Percentiles rank a stretch among this genome's conserved stretches.
Conservation (phyloP, 1,140 invertebrate species). For the Megalopta genalis region DNA sequence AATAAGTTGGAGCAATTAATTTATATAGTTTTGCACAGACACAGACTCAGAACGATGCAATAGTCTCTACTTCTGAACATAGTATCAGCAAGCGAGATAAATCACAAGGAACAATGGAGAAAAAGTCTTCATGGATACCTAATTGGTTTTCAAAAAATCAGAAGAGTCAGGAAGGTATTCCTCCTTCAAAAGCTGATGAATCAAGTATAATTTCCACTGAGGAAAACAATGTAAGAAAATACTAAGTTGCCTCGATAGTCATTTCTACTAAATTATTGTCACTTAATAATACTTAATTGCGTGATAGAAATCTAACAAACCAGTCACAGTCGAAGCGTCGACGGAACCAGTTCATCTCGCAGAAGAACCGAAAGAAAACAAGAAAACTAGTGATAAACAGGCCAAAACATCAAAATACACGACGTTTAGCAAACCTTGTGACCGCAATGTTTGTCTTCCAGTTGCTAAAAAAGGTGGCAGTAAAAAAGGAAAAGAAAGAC, state of each 20-base stretch:
- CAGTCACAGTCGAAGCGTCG: background rate
- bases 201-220: too few relatives aligned
- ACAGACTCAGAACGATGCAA: background rate
- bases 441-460: background rate
- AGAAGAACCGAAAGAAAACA: background rate
- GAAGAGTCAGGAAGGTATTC: background rate
- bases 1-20: too few relatives aligned
- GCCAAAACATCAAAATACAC: background rate
- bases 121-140: conserved; percentile 27
- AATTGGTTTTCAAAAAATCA: conserved; percentile 19
- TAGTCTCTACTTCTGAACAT: conserved; percentile 6
- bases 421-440: background rate
- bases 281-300: background rate
- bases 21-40: background rate
- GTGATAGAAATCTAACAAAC: background rate
- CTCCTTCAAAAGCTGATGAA: background rate
- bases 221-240: conserved; percentile 3
- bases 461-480: background rate
- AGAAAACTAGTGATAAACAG: background rate
- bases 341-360: background rate
- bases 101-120: background rate
- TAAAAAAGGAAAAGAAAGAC: background rate
- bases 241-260: background rate
- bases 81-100: background rate
- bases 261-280: background rate